These are phyloP conservation scores for Rhysida immarginata DNA, from an alignment of 1,140 invertebrate species.

Conservation along the genomic window DNA sequence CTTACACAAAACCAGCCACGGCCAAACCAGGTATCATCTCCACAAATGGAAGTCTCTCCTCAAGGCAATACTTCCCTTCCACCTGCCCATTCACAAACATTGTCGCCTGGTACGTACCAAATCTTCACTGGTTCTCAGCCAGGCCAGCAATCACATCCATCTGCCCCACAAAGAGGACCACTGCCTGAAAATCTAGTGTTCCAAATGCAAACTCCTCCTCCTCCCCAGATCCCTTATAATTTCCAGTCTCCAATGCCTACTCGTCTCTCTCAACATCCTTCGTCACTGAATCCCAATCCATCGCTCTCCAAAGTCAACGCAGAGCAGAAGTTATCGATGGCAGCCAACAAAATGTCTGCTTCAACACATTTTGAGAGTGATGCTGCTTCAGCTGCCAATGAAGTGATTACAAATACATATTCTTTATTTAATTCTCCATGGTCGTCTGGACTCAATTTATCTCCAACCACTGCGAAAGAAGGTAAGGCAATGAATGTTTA, in stretches of 20 bases:
- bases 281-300: no score
- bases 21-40: neutral
- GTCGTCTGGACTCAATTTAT: constrained; percentile 23
- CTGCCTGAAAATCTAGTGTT: neutral
- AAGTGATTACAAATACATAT: constrained; percentile 38
- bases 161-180: neutral
- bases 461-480: constrained; percentile 22
- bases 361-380: neutral
- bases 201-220: neutral
- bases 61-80: neutral
- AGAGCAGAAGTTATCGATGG: no score
- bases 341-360: neutral
- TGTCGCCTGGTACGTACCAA: neutral
- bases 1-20: neutral
- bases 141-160: neutral
- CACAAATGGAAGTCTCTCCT: neutral
- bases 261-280: neutral
- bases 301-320: no score
- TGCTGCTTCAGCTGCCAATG: constrained; percentile 9
- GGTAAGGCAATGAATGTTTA: no score
- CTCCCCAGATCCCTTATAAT: neutral
- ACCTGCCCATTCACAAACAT: neutral
- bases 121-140: neutral
- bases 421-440: constrained; percentile 47
- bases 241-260: neutral